phyloP scores from a whole-genome alignment of 2,888 invertebrate species.

The Allophyes oxyacanthae region DNA sequence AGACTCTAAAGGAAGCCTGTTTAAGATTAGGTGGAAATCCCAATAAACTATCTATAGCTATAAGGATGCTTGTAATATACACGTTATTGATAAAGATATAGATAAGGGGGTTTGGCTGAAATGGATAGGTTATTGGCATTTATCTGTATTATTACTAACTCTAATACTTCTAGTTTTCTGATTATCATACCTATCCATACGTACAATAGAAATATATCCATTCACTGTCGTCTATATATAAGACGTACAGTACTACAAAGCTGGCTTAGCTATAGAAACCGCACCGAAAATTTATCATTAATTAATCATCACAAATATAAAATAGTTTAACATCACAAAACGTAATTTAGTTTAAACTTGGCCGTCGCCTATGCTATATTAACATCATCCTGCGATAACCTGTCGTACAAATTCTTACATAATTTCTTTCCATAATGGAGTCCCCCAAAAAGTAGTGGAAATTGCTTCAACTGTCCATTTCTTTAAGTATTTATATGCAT shows the following conservation, averaged over 20 bases:
- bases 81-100: slow-evolving; percentile 18
- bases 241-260: slow-evolving; percentile 11
- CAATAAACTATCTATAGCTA: slow-evolving; percentile 21
- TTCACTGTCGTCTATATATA: slow-evolving; percentile 8
- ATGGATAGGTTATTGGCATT: slow-evolving; percentile 33
- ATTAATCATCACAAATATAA: slow-evolving; percentile 19
- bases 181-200: slow-evolving; percentile 7
- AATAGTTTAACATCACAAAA: slow-evolving; percentile 24
- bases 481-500: slow-evolving; percentile 24
- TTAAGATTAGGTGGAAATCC: slow-evolving; percentile 15
- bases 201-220: background rate
- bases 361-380: slow-evolving; percentile 14
- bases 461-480: slow-evolving; percentile 23
- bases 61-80: slow-evolving; percentile 24
- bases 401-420: slow-evolving; percentile 5
- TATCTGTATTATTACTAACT: slow-evolving; percentile 9
- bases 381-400: slow-evolving; percentile 16
- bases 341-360: slow-evolving; percentile 1
- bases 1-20: slow-evolving; percentile 2
- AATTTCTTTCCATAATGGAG: slow-evolving; percentile 36
- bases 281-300: slow-evolving; percentile 10
- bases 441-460: background rate
- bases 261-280: slow-evolving; percentile 1
- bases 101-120: slow-evolving; percentile 9
- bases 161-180: slow-evolving; percentile 4